Conservation (phyloP, 2,888 invertebrate genomes). For the Xanthorhoe designata region DNA sequence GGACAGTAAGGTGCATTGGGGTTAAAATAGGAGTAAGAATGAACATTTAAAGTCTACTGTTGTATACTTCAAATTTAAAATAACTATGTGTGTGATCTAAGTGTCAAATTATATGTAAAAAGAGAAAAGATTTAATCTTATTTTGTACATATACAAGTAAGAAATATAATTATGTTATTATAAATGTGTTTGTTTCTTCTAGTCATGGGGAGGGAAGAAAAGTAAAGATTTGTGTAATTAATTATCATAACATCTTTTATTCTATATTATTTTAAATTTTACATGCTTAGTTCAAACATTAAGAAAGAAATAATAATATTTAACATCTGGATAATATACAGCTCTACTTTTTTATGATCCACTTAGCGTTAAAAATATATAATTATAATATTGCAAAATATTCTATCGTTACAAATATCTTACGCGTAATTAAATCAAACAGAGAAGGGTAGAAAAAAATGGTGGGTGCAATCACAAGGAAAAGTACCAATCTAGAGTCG, state of each 20-base stretch:
- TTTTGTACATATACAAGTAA: constrained; percentile 58
- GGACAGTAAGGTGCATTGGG: too few relatives aligned
- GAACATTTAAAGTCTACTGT: constrained; percentile 14
- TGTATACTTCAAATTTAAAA: constrained; percentile 13
- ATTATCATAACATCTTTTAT: constrained; percentile 86
- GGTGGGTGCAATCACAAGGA: constrained; percentile 62
- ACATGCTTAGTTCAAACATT: constrained; percentile 85
- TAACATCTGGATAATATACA: constrained; percentile 85
- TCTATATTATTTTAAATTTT: constrained; percentile 86
- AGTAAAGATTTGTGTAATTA: constrained; percentile 83
- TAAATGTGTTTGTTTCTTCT: constrained; percentile 42
- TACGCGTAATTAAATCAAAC: constrained; percentile 54
- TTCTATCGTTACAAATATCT: constrained; percentile 79
- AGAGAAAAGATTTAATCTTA: constrained; percentile 43
- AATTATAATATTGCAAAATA: constrained; percentile 82
- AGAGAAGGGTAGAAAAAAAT: constrained; percentile 54
- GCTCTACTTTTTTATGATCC: constrained; percentile 77
- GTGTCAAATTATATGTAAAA: constrained; percentile 56
- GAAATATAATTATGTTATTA: constrained; percentile 59
- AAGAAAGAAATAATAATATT: constrained; percentile 85
- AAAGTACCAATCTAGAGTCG: constrained; percentile 53
- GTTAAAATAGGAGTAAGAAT: constrained; percentile 46
- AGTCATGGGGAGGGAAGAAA: constrained; percentile 58
- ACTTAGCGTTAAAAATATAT: constrained; percentile 76
- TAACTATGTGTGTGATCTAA: constrained; percentile 39